phyloP scores from a whole-genome alignment of 2,797 vertebrate genomes.

The Leptoclinus maculatus region DNA sequence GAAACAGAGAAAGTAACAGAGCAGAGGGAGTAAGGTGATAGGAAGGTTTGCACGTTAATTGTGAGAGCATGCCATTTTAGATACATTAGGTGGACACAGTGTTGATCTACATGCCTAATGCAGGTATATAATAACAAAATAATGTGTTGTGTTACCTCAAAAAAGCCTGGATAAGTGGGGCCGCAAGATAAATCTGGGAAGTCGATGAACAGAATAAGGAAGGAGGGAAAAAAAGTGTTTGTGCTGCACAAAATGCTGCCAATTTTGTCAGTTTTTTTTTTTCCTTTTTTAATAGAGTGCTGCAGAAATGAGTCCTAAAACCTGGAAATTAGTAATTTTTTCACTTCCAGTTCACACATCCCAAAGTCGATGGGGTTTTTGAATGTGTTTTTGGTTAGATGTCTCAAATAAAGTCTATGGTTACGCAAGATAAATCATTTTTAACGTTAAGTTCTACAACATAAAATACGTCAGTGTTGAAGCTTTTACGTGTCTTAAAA shows the following conservation, averaged over 20 bases:
- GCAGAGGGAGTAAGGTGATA: neutral
- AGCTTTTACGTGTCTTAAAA: neutral
- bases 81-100: neutral
- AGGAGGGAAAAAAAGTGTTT: neutral
- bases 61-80: neutral
- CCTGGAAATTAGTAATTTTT: neutral
- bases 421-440: neutral
- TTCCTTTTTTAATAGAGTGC: neutral
- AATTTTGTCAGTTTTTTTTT: neutral
- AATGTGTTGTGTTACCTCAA: neutral
- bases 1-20: constrained; percentile 1
- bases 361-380: neutral
- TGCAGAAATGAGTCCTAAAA: neutral
- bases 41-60: no score
- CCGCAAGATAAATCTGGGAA: neutral
- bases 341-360: neutral
- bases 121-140: neutral
- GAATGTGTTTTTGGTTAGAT: neutral
- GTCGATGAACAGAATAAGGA: neutral
- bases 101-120: neutral
- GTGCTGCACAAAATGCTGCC: neutral
- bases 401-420: neutral
- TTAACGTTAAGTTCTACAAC: neutral
- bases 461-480: neutral
- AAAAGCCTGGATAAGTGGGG: neutral